These are phyloP conservation scores for Labia minor DNA, from an alignment of 2,888 invertebrate genomes.

Conservation along the genomic window DNA sequence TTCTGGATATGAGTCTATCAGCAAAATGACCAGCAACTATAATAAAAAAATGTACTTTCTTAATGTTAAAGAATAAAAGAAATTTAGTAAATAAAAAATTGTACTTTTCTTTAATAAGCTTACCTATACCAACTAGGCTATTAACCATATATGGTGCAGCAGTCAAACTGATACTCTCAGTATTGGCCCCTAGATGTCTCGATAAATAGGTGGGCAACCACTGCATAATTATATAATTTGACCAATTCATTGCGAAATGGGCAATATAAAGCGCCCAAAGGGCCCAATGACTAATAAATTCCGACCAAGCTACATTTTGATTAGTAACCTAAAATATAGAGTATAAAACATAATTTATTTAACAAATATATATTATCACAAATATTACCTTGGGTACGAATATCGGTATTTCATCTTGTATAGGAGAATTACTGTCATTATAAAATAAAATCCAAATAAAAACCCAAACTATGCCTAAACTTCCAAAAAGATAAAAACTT, in stretches of 20 bases:
- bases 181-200: slow-evolving; percentile 51
- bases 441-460: slow-evolving; percentile 52
- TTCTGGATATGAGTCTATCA: slow-evolving; percentile 49
- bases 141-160: slow-evolving; percentile 64
- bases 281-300: slow-evolving; percentile 55
- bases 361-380: slow-evolving; percentile 14
- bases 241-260: slow-evolving; percentile 72
- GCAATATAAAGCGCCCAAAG: slow-evolving; percentile 63
- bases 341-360: slow-evolving; percentile 1
- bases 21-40: slow-evolving; percentile 59
- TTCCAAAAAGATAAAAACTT: slow-evolving; percentile 58
- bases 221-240: slow-evolving; percentile 67
- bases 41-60: slow-evolving; percentile 24
- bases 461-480: slow-evolving; percentile 56
- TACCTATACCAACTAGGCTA: slow-evolving; percentile 56
- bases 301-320: slow-evolving; percentile 49
- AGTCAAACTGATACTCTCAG: slow-evolving; percentile 57
- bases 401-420: slow-evolving; percentile 43
- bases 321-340: slow-evolving; percentile 39
- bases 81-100: neutral
- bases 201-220: slow-evolving; percentile 65
- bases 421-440: slow-evolving; percentile 40
- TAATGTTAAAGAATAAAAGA: neutral
- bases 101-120: slow-evolving; percentile 22
- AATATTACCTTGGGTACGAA: slow-evolving; percentile 45